Evolutionary conservation across 2,113 vertebrate genomes (phyloP), one percentile per base, ranked within the genome.

Genomic region (Gulo gulo): DNA sequence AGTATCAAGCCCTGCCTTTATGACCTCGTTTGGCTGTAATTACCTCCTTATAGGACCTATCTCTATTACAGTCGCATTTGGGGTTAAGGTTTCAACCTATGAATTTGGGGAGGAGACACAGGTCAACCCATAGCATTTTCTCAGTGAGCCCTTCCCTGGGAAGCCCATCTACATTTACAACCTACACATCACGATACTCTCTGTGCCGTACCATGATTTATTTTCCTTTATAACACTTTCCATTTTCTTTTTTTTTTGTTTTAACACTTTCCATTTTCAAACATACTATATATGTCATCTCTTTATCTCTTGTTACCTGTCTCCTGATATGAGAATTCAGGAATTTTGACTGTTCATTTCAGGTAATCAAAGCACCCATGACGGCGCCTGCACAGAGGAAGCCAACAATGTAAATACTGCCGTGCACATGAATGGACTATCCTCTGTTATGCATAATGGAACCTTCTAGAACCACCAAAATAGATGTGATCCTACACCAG

Each of bases 151-250:
- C 26, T 34, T 73, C 20, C 76, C 36, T 42, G 23, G n/a, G 18
- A 67, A 84, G 6, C 7, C 4, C 26, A 0, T 7, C 3, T 42
- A 39, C 1, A 34, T 23, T 39, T 69, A 76, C 20, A 42, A n/a
- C 23, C 16, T 94, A 36, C 13, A 45, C 0, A 34, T 11, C n/a
- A 45, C 1, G 4, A 81, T 3, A 39, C 18, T 73, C 2, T 21
- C 34, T 67, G 8, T 31, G 2, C 1, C 11, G 88, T 29, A 20
- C 2, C 31, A 26, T 14, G 24, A 6, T 88, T 71, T 65, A 15
- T 65, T 93, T 78, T 42, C 24, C 15, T 78, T 69, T 12, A 57
- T 1, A 71, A 20, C 21, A 78, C 6, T 52, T 85, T 42, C 20
- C 50, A 85, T 24, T 65, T 94, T 83, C 34, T n/a, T n/a, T n/a